Evolutionary conservation across 2,797 vertebrate species (phyloP).

Genomic region (Amazona finschi): DNA sequence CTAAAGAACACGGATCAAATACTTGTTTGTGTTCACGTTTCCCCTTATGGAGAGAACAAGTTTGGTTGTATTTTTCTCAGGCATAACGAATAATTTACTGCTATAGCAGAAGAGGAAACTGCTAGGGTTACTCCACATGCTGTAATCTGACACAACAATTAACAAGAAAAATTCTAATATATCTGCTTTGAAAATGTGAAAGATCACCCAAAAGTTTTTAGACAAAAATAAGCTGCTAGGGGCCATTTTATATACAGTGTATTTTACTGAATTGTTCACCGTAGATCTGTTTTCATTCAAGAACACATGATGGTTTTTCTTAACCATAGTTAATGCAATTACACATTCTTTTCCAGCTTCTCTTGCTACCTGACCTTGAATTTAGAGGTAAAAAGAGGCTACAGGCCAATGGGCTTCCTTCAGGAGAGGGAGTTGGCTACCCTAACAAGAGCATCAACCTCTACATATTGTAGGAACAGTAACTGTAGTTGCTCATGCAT

Average conservation of each 20-base stretch:
- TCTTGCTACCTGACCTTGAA: conserved; percentile 33
- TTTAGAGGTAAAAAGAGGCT: conserved; percentile 40
- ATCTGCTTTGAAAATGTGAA: neutral
- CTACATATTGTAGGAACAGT: neutral
- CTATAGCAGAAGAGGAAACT: neutral
- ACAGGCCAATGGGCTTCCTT: neutral
- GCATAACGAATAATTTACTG: neutral
- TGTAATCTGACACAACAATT: conserved; percentile 35
- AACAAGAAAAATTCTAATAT: neutral
- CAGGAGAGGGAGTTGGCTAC: neutral
- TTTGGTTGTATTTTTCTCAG: conserved; percentile 12
- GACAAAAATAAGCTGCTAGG: neutral
- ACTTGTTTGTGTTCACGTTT: neutral
- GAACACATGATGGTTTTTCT: conserved; percentile 1
- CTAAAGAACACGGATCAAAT: neutral
- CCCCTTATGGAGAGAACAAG: neutral
- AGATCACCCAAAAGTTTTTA: neutral
- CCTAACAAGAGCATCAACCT: neutral
- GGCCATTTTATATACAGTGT: neutral
- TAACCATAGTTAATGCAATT: conserved; percentile 48
- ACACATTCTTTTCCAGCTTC: conserved; percentile 26
- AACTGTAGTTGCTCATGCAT: neutral
- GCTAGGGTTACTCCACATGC: neutral
- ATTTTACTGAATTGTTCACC: neutral
- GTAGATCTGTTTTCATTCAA: neutral